A percentile compares a stretch with the other conserved stretches of the same genome.
These are phyloP conservation scores for Fragum fragum DNA, from an alignment of 2,888 invertebrate genomes.

Conservation along the genomic window DNA sequence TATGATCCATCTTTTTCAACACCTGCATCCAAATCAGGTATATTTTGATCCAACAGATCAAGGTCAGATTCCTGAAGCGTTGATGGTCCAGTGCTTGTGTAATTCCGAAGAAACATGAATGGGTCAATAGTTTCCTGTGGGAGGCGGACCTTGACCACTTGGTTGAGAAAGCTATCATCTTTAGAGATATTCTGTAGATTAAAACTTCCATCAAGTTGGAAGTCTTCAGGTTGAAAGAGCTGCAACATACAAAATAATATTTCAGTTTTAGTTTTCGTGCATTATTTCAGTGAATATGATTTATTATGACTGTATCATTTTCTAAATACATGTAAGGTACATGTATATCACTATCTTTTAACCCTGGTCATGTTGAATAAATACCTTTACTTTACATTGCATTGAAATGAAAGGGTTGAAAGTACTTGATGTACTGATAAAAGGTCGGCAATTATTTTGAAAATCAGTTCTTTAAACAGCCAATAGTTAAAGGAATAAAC, in stretches of 20 bases:
- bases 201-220: conserved; percentile 42
- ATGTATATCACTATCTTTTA: no score
- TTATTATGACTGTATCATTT: no score
- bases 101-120: conserved; percentile 42
- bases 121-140: conserved; percentile 60
- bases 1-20: conserved; percentile 19
- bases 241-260: not conserved
- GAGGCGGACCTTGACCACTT: conserved; percentile 54
- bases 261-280: no score
- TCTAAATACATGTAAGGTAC: no score
- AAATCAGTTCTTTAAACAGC: no score
- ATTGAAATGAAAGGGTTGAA: no score
- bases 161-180: conserved; percentile 64
- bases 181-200: conserved; percentile 48
- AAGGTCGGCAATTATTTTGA: no score
- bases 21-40: conserved; percentile 25
- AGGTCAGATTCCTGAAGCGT: conserved; percentile 7
- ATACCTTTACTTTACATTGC: no score
- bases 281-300: no score
- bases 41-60: not conserved
- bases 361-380: no score
- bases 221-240: conserved; percentile 60
- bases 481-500: no score
- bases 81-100: conserved; percentile 8
- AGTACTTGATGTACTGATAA: no score